Percentiles rank a stretch among this genome's conserved stretches.
These are phyloP conservation scores for Amorpha juglandis DNA, from an alignment of 2,888 invertebrate species.

Conservation along the genomic window DNA sequence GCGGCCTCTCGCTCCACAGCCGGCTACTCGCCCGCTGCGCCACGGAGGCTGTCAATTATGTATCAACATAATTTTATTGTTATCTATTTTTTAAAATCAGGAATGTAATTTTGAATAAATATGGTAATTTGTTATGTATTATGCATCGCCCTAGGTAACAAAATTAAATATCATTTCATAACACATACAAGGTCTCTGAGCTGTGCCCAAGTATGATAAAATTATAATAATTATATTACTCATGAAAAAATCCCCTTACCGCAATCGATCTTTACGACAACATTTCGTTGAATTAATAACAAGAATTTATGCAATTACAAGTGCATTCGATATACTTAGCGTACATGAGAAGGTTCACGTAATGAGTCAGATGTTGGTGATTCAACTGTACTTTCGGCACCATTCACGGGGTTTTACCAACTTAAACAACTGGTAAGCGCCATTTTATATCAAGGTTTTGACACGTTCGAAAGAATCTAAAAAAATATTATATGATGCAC, in stretches of 20 bases:
- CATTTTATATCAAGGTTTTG: not conserved
- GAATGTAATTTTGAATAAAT: too few species aligned
- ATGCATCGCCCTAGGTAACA: too few species aligned
- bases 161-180: too few species aligned
- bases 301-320: not conserved
- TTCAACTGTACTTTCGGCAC: not conserved
- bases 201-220: not conserved
- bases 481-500: too few species aligned
- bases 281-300: not conserved
- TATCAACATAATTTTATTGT: too few species aligned
- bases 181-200: too few species aligned
- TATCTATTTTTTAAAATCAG: too few species aligned
- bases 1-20: too few species aligned
- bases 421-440: not conserved
- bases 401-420: slow-evolving; percentile 2
- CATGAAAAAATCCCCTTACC: not conserved
- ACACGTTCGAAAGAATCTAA: not conserved
- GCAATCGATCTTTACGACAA: not conserved
- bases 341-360: not conserved
- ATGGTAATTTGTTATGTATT: too few species aligned
- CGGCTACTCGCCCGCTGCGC: too few species aligned
- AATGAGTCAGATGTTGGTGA: slow-evolving; percentile 9
- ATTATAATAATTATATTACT: not conserved
- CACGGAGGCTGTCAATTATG: too few species aligned
- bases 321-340: not conserved